These are phyloP conservation scores for Agelas oroides DNA, from an alignment of 37 sponge, comb jelly and placozoan species.

Conservation along the genomic window DNA sequence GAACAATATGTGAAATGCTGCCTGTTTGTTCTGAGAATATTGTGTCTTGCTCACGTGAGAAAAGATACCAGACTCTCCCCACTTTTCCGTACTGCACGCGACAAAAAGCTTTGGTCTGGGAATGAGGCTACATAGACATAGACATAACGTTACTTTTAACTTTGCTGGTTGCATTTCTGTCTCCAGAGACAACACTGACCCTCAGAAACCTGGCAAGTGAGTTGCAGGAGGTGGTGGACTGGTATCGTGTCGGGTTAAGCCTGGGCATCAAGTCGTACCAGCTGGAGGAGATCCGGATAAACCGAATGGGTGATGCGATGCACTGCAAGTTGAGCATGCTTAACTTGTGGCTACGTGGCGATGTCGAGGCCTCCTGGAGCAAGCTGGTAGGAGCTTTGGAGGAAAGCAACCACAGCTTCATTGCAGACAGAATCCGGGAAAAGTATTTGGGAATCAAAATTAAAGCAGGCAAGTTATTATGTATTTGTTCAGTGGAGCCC, in stretches of 20 bases:
- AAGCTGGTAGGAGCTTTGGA: conserved; percentile 29
- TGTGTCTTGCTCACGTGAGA: no score
- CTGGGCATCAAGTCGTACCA: conserved; percentile 19
- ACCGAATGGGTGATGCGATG: neutral
- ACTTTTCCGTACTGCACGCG: no score
- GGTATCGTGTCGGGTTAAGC: conserved; percentile 4
- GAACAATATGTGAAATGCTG: no score
- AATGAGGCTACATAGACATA: no score
- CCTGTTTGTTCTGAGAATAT: no score
- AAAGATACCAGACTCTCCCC: no score
- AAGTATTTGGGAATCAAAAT: neutral
- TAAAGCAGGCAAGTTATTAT: neutral
- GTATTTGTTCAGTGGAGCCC: no score
- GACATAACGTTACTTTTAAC: no score
- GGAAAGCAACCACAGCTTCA: neutral
- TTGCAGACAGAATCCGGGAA: neutral
- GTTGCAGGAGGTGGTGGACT: neutral
- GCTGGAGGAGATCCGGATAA: conserved; percentile 13
- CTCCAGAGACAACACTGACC: neutral
- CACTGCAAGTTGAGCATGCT: conserved; percentile 11
- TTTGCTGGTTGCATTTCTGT: no score
- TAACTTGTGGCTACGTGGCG: conserved; percentile 34
- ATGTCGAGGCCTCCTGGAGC: conserved; percentile 13
- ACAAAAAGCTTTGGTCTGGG: no score
- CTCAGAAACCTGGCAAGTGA: neutral